Conservation (phyloP, 2,797 vertebrate genomes). For the Graptemys geographica region DNA sequence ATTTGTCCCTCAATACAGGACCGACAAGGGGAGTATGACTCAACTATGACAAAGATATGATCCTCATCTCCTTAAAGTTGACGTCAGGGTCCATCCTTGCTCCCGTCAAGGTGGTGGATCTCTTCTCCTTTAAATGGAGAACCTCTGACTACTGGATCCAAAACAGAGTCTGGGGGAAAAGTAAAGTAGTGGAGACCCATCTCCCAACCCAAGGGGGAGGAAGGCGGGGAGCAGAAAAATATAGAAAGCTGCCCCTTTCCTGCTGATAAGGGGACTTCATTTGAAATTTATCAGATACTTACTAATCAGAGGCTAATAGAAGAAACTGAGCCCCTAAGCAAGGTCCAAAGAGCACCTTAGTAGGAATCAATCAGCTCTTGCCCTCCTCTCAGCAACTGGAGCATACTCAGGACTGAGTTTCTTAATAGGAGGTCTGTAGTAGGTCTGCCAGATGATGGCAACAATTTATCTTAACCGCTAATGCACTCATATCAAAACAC, state of each 20-base stretch:
- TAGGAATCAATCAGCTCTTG: not conserved
- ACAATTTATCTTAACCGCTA: not conserved
- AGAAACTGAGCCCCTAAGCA: not conserved
- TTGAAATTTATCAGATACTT: not conserved
- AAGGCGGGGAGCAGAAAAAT: not conserved
- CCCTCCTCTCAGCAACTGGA: not conserved
- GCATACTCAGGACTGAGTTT: not conserved
- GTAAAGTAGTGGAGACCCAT: not conserved
- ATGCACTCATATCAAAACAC: not conserved
- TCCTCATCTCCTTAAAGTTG: not conserved
- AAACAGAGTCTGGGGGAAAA: not conserved
- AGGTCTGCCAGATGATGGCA: not conserved
- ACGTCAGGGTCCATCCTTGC: not conserved
- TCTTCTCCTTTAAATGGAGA: not conserved
- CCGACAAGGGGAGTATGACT: too few relatives aligned
- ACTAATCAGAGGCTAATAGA: not conserved
- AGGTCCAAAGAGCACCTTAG: not conserved
- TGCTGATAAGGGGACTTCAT: not conserved
- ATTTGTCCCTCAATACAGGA: not conserved
- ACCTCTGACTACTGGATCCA: not conserved
- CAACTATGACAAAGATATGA: too few relatives aligned
- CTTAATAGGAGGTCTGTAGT: not conserved
- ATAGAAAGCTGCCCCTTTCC: not conserved
- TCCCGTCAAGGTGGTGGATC: not conserved
- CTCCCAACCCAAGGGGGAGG: not conserved